These are phyloP conservation scores for Falco biarmicus DNA, from an alignment of 2,797 vertebrate species.

Conservation along the genomic window DNA sequence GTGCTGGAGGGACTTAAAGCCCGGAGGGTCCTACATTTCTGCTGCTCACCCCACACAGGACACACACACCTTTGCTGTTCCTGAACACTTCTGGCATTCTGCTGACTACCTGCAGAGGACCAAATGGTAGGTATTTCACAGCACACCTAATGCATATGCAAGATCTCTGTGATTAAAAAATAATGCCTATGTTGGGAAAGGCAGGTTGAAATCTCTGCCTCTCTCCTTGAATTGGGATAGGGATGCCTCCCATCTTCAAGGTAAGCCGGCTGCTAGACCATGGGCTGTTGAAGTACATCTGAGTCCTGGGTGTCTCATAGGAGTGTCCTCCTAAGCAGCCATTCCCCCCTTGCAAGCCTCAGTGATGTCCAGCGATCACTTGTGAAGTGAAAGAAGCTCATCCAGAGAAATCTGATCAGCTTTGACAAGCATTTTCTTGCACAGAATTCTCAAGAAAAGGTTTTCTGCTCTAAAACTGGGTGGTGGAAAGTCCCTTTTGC, in stretches of 20 bases:
- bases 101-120: background rate
- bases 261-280: background rate
- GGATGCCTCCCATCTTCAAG: background rate
- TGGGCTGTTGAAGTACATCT: background rate
- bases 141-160: background rate
- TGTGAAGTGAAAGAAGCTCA: background rate
- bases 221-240: background rate
- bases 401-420: background rate
- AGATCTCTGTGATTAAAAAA: background rate
- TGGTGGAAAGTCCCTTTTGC: background rate
- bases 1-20: background rate
- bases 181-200: background rate
- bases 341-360: background rate
- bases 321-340: background rate
- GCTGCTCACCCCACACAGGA: background rate
- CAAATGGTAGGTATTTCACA: background rate
- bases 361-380: background rate
- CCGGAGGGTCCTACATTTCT: background rate
- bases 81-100: background rate
- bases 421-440: background rate
- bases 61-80: background rate
- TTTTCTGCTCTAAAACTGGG: background rate
- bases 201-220: background rate
- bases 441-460: background rate
- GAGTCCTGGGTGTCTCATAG: background rate